These are phyloP conservation scores for Pipistrellus kuhlii DNA, from an alignment of 2,797 vertebrate genomes.

Conservation along the genomic window DNA sequence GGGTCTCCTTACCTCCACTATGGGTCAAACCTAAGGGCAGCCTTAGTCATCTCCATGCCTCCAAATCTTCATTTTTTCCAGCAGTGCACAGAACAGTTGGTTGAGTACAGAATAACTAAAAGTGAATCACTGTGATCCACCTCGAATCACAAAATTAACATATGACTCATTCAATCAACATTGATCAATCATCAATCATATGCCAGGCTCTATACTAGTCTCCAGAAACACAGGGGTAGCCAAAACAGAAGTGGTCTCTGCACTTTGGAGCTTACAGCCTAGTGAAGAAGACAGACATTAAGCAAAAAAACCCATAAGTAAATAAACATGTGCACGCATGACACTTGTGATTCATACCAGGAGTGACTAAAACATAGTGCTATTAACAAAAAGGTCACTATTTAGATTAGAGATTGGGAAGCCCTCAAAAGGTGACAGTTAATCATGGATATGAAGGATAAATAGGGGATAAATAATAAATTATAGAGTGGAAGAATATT, in stretches of 20 bases:
- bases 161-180: constrained; percentile 23
- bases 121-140: background rate
- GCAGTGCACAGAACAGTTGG: background rate
- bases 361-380: background rate
- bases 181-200: background rate
- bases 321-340: background rate
- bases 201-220: background rate
- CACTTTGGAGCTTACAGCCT: background rate
- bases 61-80: background rate
- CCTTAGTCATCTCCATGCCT: background rate
- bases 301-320: background rate
- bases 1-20: background rate
- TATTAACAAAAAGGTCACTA: background rate
- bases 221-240: background rate
- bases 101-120: background rate
- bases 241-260: background rate
- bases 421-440: background rate
- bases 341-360: background rate
- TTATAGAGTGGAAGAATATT: background rate
- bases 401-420: background rate
- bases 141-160: constrained; percentile 28
- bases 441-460: background rate
- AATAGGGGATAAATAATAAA: background rate
- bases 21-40: background rate
- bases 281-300: background rate